A percentile compares a stretch with the other conserved stretches of the same genome.
These are phyloP conservation scores for Phataginus tetradactyla DNA, from an alignment of 2,797 vertebrate genomes.

Conservation along the genomic window DNA sequence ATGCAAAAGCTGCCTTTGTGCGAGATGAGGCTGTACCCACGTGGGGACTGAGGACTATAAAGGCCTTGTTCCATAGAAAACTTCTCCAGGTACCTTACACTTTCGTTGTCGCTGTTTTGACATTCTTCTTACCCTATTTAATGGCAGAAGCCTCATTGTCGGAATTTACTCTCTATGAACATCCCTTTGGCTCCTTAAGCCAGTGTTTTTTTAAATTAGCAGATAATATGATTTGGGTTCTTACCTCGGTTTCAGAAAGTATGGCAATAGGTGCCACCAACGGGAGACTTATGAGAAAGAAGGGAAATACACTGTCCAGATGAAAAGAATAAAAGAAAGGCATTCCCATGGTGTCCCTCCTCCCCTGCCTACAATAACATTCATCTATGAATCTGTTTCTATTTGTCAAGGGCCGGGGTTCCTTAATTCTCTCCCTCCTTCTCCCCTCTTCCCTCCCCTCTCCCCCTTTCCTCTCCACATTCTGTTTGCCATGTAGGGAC, in stretches of 20 bases:
- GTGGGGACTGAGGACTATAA: neutral
- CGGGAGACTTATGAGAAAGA: neutral
- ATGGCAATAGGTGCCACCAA: too few relatives aligned
- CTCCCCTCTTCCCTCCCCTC: neutral
- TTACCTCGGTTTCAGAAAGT: neutral
- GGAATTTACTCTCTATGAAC: neutral
- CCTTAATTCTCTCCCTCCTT: neutral
- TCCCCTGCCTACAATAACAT: too few relatives aligned
- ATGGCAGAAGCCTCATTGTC: neutral
- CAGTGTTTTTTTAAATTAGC: neutral
- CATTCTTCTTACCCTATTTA: neutral
- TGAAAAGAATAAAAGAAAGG: neutral
- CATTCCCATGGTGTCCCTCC: fast-evolving
- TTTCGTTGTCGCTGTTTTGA: neutral
- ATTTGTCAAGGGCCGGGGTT: fast-evolving
- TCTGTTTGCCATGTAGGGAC: neutral
- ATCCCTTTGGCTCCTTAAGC: too few relatives aligned
- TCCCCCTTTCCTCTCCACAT: too few relatives aligned
- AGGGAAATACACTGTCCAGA: neutral
- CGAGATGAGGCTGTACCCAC: neutral
- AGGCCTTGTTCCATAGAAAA: too few relatives aligned
- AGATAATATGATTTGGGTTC: neutral
- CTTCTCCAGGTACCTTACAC: neutral
- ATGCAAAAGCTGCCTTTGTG: neutral
- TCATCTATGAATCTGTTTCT: neutral